A percentile compares a stretch with the other conserved stretches of the same genome.
Evolutionary conservation across 1,140 invertebrate species (phyloP).

Genomic region (Papilio xuthus): DNA sequence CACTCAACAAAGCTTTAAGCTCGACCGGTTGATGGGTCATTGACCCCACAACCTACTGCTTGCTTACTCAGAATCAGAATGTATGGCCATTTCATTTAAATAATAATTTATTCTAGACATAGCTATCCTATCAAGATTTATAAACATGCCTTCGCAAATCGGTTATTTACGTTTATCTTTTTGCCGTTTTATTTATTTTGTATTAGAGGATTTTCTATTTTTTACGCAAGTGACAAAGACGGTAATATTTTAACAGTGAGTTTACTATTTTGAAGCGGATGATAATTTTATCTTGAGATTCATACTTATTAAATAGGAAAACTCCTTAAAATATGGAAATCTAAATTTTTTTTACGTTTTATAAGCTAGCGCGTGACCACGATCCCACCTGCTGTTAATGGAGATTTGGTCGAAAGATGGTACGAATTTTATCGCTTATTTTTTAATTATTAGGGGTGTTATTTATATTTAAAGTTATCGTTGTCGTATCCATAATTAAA

Average conservation of each 20-base stretch:
- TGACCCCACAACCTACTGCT: constrained; percentile 76
- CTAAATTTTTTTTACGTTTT: too few species aligned
- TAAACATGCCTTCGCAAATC: constrained; percentile 10
- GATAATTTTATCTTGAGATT: too few species aligned
- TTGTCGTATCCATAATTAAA: neutral
- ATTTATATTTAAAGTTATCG: too few species aligned
- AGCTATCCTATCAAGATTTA: constrained; percentile 18
- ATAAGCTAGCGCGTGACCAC: too few species aligned
- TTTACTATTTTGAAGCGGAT: too few species aligned
- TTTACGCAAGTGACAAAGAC: neutral
- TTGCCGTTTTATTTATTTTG: neutral
- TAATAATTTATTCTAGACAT: constrained; percentile 36
- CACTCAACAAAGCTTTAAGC: constrained; percentile 71
- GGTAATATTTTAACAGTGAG: neutral
- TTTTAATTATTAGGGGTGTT: too few species aligned
- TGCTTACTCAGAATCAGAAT: constrained; percentile 43
- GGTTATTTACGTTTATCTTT: constrained; percentile 6
- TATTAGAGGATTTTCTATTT: neutral
- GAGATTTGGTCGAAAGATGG: too few species aligned
- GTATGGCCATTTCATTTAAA: constrained; percentile 34
- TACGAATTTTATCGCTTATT: too few species aligned
- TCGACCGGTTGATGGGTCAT: constrained; percentile 73
- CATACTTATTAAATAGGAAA: neutral
- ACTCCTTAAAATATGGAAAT: too few species aligned
- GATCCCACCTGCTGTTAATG: too few species aligned